Evolutionary conservation across 2,797 vertebrate genomes (phyloP), one percentile per base, ranked within the genome.

Genomic region (Chelmon rostratus): DNA sequence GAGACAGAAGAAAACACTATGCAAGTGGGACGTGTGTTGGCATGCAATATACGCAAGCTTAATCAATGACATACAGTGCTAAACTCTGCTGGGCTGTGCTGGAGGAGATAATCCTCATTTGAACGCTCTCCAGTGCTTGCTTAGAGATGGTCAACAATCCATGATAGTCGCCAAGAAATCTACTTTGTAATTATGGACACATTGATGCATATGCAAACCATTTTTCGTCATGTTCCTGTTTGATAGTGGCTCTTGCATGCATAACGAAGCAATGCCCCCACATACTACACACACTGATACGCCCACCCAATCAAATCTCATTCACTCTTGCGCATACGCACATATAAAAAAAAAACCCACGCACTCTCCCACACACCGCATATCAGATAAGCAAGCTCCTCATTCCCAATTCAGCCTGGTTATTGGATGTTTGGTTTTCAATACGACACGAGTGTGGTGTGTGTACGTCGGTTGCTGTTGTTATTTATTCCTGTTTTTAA

Each of bases 401-500:
- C 73, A 77, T 84, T 81, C 89, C 78, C 73, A 93, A 88, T 89
- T 91, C 91, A 88, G 84, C 81, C 78, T 87, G 88, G 77, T 92
- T 91, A 93, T 93, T 93, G 89, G 86, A 92, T 89, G 87, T 89
- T 89, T 87, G 84, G 73, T 83, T 94, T 91, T 91, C 90, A 92
- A 87, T 85, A 83, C 57, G 42, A 85, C 68, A 81, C 54, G 12
- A 89, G 83, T 73, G 72, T 35, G 56, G 58, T 59, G 79, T 83
- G 80, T 89, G 81, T 89, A 68, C 90, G 88, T 91, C 52, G 78
- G 86, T 87, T 82, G 83, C 75, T 87, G 88, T 91, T 94, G 88
- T 94, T 94, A 92, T 93, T 94, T 93, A 94, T 94, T 95, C 88
- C 86, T 83, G 85, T 93, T 91, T 92, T 93, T 93, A 94, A 93